A percentile compares a stretch with the other conserved stretches of the same genome.
Conservation (phyloP, 2,888 invertebrate species). For the Maniola hyperantus region DNA sequence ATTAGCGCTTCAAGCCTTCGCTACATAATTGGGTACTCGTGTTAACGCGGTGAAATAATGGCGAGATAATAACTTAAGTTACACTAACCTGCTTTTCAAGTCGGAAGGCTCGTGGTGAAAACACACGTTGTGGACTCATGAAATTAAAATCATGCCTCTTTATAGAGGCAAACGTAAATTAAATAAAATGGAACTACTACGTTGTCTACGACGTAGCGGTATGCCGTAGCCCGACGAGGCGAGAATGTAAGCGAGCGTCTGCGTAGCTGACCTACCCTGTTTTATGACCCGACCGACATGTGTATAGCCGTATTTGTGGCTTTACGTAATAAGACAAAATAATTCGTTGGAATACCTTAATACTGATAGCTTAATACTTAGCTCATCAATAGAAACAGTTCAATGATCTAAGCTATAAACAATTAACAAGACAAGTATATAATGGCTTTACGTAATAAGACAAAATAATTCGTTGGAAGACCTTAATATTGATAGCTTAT, state of each 20-base stretch:
- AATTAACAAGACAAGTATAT: too few relatives aligned
- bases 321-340: not conserved
- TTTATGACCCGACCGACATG: conserved; percentile 48
- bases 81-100: conserved; percentile 16
- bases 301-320: not conserved
- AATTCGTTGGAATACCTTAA: too few relatives aligned
- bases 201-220: conserved; percentile 37
- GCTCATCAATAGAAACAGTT: too few relatives aligned
- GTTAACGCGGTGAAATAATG: conserved; percentile 34
- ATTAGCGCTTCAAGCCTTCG: conserved; percentile 44
- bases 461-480: too few relatives aligned
- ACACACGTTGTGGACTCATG: not conserved
- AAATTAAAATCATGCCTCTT: too few relatives aligned
- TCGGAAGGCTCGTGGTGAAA: not conserved
- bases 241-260: conserved; percentile 47
- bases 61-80: conserved; percentile 27
- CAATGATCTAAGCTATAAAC: too few relatives aligned
- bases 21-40: conserved; percentile 37
- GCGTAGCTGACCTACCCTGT: conserved; percentile 51
- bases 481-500: too few relatives aligned
- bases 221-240: conserved; percentile 51
- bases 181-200: too few relatives aligned
- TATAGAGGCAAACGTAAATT: not conserved
- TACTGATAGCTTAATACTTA: too few relatives aligned
- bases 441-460: not conserved